Evolutionary conservation across 2,113 vertebrate genomes (phyloP).

Genomic region (Morone saxatilis): DNA sequence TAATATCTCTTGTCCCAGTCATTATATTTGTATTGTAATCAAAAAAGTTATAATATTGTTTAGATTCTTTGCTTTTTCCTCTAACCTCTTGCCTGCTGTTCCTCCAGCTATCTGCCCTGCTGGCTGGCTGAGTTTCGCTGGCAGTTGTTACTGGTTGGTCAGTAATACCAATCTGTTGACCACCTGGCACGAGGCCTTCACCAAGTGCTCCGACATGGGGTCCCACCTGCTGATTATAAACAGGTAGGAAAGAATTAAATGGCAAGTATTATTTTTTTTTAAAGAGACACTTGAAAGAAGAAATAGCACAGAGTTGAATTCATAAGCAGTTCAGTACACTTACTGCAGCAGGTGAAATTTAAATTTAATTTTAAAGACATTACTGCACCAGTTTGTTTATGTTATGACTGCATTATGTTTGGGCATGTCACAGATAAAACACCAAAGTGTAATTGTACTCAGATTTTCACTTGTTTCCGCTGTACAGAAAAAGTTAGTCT

Average conservation of each 20-base stretch:
- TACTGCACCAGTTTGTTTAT: no score
- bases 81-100: background rate
- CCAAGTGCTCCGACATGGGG: conserved; percentile 63
- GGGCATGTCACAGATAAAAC: no score
- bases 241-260: conserved; percentile 60
- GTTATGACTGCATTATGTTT: no score
- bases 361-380: no score
- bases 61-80: background rate
- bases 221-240: conserved; percentile 82
- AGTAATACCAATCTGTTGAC: conserved; percentile 82
- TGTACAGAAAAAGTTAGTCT: no score
- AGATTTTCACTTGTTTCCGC: no score
- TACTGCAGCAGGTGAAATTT: no score
- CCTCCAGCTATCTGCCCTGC: conserved; percentile 81
- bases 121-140: conserved; percentile 83
- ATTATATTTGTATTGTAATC: background rate
- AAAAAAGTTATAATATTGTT: background rate
- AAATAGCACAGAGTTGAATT: background rate
- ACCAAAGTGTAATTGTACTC: no score
- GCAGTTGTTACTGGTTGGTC: conserved; percentile 85
- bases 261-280: fast-evolving
- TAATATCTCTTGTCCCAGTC: no score
- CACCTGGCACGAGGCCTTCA: conserved; percentile 83
- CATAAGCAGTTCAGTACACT: background rate
- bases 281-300: background rate